These are phyloP conservation scores for Eupithecia vulgata DNA, from an alignment of 2,888 invertebrate genomes.

Conservation along the genomic window DNA sequence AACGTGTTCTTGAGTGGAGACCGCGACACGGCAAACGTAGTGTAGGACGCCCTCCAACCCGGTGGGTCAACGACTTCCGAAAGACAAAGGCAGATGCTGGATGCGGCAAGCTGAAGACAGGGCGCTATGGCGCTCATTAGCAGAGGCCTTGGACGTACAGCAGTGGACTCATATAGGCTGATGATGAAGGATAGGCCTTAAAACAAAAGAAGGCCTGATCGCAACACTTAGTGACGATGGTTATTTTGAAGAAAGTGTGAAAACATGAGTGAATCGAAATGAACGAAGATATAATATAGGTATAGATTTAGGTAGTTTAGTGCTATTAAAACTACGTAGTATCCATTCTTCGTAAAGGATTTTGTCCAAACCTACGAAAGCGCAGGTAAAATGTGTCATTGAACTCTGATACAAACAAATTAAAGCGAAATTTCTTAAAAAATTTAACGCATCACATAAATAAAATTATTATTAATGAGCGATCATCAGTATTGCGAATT, in stretches of 20 bases:
- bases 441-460: conserved; percentile 33
- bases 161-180: too few species aligned
- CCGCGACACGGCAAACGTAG: too few species aligned
- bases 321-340: background rate
- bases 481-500: conserved; percentile 50
- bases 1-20: too few species aligned
- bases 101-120: too few species aligned
- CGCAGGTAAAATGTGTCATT: background rate
- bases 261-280: too few species aligned
- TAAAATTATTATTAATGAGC: conserved; percentile 50
- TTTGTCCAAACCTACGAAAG: background rate
- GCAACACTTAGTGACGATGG: background rate
- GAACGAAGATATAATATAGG: background rate
- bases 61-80: too few species aligned
- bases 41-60: too few species aligned
- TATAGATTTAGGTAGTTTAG: too few species aligned
- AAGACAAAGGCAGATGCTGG: too few species aligned
- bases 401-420: background rate
- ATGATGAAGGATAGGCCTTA: too few species aligned
- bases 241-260: background rate
- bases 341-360: background rate
- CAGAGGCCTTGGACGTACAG: too few species aligned
- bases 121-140: too few species aligned
- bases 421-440: background rate
- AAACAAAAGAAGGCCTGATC: background rate